Evolutionary conservation across 2,113 vertebrate species (phyloP).

Genomic region (Lepidothrix coronata): DNA sequence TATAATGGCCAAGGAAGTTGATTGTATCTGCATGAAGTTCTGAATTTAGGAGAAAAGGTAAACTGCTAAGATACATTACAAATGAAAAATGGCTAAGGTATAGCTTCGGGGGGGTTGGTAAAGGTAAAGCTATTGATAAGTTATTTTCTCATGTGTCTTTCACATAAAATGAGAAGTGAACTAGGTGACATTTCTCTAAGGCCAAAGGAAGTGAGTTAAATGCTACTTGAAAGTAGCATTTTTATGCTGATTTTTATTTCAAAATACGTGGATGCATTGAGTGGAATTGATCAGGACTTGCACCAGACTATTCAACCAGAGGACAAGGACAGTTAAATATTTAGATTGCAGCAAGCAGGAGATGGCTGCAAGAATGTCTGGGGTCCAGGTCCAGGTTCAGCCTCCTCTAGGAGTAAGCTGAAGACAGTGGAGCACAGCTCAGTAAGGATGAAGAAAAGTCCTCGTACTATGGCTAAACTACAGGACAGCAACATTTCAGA

Average conservation of each 20-base stretch:
- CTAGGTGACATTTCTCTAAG: background rate
- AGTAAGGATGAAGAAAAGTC: background rate
- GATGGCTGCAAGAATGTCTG: background rate
- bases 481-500: background rate
- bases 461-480: background rate
- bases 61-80: background rate
- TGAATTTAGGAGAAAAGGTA: background rate
- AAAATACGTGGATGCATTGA: background rate
- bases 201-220: background rate
- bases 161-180: background rate
- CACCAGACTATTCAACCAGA: background rate
- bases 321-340: background rate
- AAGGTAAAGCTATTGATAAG: background rate
- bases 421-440: background rate
- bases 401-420: background rate
- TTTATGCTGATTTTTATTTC: background rate
- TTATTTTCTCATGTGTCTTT: background rate
- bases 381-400: background rate
- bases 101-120: background rate
- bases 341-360: background rate
- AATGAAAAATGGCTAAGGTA: background rate
- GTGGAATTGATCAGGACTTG: background rate
- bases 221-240: background rate
- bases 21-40: background rate
- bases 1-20: background rate